These are phyloP conservation scores for Platerodrilus igneus DNA, from an alignment of 2,888 invertebrate species.

Conservation along the genomic window DNA sequence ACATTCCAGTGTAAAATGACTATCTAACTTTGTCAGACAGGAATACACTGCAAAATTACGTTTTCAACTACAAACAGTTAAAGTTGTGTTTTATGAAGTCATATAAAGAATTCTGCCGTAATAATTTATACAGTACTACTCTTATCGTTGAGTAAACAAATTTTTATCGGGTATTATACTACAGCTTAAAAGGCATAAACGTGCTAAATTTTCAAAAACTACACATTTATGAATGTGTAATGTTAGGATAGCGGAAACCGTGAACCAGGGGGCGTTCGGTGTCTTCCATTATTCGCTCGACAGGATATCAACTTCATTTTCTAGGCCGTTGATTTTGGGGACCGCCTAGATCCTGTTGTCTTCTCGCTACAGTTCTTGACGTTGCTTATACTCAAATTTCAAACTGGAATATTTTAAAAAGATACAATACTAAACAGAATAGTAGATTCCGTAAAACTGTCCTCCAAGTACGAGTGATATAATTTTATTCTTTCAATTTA, in stretches of 20 bases:
- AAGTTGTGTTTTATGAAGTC: too few species aligned
- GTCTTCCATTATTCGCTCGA: conserved; percentile 51
- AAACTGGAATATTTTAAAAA: too few species aligned
- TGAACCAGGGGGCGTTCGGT: conserved; percentile 37
- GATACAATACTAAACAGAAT: too few species aligned
- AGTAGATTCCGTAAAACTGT: too few species aligned
- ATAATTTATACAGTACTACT: too few species aligned
- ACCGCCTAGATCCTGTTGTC: conserved; percentile 39
- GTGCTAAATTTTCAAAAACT: conserved; percentile 21
- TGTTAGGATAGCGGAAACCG: conserved; percentile 33
- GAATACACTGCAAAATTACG: conserved; percentile 33
- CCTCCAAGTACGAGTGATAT: too few species aligned
- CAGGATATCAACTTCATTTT: conserved; percentile 54
- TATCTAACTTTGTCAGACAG: conserved; percentile 27
- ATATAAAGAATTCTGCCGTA: too few species aligned
- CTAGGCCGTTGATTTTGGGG: conserved; percentile 54
- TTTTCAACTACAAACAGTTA: too few species aligned
- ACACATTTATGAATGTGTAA: conserved; percentile 35
- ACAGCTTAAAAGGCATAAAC: conserved; percentile 19
- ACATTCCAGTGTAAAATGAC: conserved; percentile 30
- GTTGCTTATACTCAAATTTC: conserved; percentile 36
- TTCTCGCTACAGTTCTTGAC: conserved; percentile 33
- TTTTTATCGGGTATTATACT: too few species aligned
- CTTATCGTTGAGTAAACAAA: too few species aligned
- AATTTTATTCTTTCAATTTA: too few species aligned